Base-by-base conservation (phyloP, 2,797 vertebrate genomes). In the Chiropotes sagulatus region DNA sequence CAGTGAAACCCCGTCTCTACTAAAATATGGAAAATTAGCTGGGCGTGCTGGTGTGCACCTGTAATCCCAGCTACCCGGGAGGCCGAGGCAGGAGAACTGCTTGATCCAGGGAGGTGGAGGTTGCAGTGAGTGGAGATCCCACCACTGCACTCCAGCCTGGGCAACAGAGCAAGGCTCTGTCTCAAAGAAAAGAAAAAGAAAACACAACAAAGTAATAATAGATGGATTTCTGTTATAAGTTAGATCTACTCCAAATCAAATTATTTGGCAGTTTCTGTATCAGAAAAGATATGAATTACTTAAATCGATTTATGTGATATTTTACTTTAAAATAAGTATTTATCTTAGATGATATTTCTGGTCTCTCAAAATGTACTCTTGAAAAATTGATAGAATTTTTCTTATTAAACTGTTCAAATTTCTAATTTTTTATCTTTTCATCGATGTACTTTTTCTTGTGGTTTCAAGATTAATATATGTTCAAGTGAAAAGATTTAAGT, bases 271-370 rank as follows among this genome's bases (percentile, higher is more conserved):
- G 54, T 86, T 54, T 80, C 26, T 46, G 72, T 36, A 75, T 67
- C 11, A 44, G 72, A 44, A 75, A 75, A 75, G 8, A 44, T 73
- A 15, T 67, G 14, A 84, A 75, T 36, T 85, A 85, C 73, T 85
- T 46, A 76, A 41, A 78, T n/a, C 58, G 82, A 90, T 36, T 76
- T 87, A n/a, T 52, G 33, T 72, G 30, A 52, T 7, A 67, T 75
- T 86, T 90, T 87, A 96, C 28, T 95, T 64, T 33, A 83, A 90
- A 87, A 78, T 90, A n/a, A 44, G 6, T 83, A 1, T 72, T 78
- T 88, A 15, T 76, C 58, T 70, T 17, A 78, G 67, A 78, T 61
- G 19, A 5, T 57, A 90, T 9, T 19, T 54, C 14, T n/a, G 5
- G 28, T 50, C 30, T 80, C 46, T 87, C 57, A 52, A 86, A 73